Evolutionary conservation across 2,888 invertebrate species (phyloP).

Genomic region (Belgica antarctica): DNA sequence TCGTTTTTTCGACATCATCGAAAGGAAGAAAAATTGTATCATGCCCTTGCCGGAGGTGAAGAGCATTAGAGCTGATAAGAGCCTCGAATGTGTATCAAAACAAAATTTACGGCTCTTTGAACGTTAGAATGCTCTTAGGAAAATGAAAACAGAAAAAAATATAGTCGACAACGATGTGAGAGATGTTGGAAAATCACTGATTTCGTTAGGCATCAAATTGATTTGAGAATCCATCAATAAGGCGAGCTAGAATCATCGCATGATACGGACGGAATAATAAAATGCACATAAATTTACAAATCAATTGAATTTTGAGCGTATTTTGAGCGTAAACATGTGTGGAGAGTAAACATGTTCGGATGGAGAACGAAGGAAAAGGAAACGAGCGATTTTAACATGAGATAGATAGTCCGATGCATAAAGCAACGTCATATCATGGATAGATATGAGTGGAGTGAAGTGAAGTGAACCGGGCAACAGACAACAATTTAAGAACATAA

Average conservation of each 20-base stretch:
- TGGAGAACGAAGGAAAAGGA: neutral
- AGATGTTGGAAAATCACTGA: conserved; percentile 11
- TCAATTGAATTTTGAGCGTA: conserved; percentile 33
- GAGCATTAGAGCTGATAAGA: conserved; percentile 21
- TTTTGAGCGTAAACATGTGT: no score
- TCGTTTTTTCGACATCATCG: neutral
- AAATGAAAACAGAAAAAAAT: no score
- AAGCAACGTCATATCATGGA: neutral
- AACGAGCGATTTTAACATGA: neutral
- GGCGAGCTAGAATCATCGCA: neutral
- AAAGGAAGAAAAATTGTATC: neutral
- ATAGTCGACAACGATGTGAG: neutral
- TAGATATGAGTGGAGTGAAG: neutral
- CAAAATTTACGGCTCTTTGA: conserved; percentile 28
- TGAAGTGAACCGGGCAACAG: neutral
- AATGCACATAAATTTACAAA: conserved; percentile 43
- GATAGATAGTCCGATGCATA: no score
- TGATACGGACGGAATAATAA: conserved; percentile 12
- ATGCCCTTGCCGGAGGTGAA: neutral
- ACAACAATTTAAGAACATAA: conserved; percentile 41
- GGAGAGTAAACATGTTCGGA: neutral
- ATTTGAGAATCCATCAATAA: conserved; percentile 28
- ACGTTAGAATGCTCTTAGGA: conserved; percentile 13
- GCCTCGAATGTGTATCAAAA: neutral
- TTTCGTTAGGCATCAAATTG: conserved; percentile 3